These are phyloP conservation scores for Paedocypris sp. DNA, from an alignment of 2,113 vertebrate species.

Conservation along the genomic window DNA sequence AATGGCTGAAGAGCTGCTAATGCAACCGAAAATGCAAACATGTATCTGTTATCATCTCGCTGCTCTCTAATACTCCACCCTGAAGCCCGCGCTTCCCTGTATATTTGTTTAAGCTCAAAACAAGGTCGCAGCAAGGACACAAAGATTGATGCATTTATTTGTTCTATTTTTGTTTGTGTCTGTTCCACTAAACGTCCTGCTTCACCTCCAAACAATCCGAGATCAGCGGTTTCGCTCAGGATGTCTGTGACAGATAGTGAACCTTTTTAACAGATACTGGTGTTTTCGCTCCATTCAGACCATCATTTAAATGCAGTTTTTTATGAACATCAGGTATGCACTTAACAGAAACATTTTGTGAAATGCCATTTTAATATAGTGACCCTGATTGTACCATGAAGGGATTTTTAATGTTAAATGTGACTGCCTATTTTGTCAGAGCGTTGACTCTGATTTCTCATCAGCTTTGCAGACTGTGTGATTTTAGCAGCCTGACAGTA, in stretches of 20 bases:
- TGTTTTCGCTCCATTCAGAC: no score
- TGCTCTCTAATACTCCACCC: background rate
- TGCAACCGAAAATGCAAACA: background rate
- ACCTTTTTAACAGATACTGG: no score
- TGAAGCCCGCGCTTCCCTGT: background rate
- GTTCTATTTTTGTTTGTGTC: background rate
- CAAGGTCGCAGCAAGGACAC: background rate
- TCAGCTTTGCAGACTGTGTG: no score
- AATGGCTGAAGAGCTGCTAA: background rate
- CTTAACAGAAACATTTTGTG: no score
- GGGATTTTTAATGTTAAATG: no score
- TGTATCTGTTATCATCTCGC: slow-evolving; percentile 3
- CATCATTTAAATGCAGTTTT: no score
- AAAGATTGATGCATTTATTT: background rate
- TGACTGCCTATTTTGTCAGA: no score
- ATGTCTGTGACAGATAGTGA: background rate
- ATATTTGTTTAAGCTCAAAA: slow-evolving; percentile 9
- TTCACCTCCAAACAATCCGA: background rate
- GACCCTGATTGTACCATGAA: no score
- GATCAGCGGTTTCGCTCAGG: background rate
- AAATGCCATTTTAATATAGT: no score
- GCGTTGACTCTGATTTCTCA: no score
- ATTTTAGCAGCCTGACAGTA: no score
- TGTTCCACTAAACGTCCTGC: background rate
- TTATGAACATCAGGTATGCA: no score